Evolutionary conservation across 1,140 invertebrate species (phyloP).

Genomic region (Helicoverpa armigera): DNA sequence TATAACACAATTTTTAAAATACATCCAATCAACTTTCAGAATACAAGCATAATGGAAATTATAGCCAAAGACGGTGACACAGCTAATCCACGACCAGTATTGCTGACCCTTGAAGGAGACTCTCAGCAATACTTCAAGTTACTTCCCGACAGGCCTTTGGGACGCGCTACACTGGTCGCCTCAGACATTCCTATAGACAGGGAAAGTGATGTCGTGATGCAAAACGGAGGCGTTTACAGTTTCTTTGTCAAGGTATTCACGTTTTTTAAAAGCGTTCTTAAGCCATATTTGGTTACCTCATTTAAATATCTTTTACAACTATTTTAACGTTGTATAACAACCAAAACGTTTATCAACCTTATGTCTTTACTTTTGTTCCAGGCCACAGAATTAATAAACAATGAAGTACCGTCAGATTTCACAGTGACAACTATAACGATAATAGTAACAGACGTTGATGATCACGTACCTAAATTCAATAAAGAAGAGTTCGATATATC

Average conservation of each 20-base stretch:
- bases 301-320: no score
- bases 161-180: slow-evolving; percentile 88
- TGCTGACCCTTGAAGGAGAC: slow-evolving; percentile 90
- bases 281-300: no score
- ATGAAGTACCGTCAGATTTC: slow-evolving; percentile 90
- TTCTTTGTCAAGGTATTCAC: slow-evolving; percentile 89
- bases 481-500: slow-evolving; percentile 89
- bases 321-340: no score
- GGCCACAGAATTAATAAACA: slow-evolving; percentile 92
- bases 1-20: neutral
- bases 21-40: slow-evolving; percentile 59
- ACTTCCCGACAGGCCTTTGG: slow-evolving; percentile 82
- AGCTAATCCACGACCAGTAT: slow-evolving; percentile 89
- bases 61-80: slow-evolving; percentile 92
- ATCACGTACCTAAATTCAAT: slow-evolving; percentile 93
- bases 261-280: slow-evolving; percentile 29
- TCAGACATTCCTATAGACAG: slow-evolving; percentile 90
- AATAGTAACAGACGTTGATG: slow-evolving; percentile 94
- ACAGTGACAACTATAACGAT: slow-evolving; percentile 91
- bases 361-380: slow-evolving; percentile 62
- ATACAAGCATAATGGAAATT: slow-evolving; percentile 88
- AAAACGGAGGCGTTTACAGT: slow-evolving; percentile 93
- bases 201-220: slow-evolving; percentile 90
- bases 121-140: slow-evolving; percentile 90
- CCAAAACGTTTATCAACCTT: neutral